Evolutionary conservation across 2,888 invertebrate species (phyloP).

Genomic region (Phyllotreta striolata): DNA sequence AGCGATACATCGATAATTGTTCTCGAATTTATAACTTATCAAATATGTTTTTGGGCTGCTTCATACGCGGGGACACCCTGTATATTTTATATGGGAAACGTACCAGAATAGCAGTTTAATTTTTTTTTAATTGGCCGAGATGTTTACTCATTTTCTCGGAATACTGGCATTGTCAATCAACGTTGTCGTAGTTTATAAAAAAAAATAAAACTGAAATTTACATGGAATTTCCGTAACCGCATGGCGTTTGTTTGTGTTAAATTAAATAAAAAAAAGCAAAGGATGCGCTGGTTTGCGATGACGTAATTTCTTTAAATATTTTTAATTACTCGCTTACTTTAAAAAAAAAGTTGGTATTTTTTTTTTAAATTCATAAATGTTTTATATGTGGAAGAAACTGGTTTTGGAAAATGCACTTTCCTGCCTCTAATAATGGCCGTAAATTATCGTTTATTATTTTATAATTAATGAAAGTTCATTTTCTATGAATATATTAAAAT

Average conservation of each 20-base stretch:
- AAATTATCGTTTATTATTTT: neutral
- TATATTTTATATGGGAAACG: no score
- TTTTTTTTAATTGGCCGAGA: neutral
- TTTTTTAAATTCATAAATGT: constrained; percentile 1
- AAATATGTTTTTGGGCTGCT: no score
- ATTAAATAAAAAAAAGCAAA: constrained; percentile 4
- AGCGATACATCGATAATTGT: no score
- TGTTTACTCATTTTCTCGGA: constrained; percentile 8
- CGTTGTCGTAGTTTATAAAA: constrained; percentile 1
- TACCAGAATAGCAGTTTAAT: no score
- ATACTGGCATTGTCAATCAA: constrained; percentile 10
- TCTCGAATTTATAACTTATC: no score
- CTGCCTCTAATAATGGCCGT: constrained; percentile 1
- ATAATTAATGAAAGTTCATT: constrained; percentile 13
- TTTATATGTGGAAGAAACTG: neutral
- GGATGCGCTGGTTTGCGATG: constrained; percentile 14
- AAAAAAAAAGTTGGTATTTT: neutral
- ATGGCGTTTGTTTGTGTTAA: constrained; percentile 2
- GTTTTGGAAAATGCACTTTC: constrained; percentile 16
- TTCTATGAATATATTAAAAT: constrained; percentile 24
- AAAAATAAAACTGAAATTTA: constrained; percentile 7
- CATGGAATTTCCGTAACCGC: constrained; percentile 23
- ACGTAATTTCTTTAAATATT: constrained; percentile 17
- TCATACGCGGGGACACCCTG: no score
- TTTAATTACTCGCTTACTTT: constrained; percentile 6